A percentile compares a stretch with the other conserved stretches of the same genome.
phyloP scores from a whole-genome alignment of 1,140 invertebrate species.

The Arion vulgaris region DNA sequence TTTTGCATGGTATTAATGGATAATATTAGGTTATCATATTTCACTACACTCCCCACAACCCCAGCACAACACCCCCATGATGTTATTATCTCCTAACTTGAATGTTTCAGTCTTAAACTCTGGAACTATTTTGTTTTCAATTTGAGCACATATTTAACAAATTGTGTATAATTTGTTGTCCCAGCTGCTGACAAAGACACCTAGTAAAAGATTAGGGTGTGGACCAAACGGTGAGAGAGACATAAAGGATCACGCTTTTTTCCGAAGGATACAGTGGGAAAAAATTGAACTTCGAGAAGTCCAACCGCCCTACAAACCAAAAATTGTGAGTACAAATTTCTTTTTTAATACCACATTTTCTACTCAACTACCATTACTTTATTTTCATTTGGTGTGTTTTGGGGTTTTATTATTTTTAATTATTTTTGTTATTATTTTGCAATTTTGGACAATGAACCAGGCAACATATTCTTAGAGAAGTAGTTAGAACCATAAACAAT shows the following conservation, averaged over 20 bases:
- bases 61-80: too few species aligned
- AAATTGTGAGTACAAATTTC: conserved; percentile 85
- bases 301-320: conserved; percentile 98
- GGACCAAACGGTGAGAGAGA: conserved; percentile 88
- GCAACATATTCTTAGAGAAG: too few species aligned
- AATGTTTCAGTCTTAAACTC: too few species aligned
- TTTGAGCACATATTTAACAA: too few species aligned
- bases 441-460: not conserved
- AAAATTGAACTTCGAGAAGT: conserved; percentile 96
- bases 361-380: not conserved
- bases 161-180: conserved; percentile 38
- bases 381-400: not conserved
- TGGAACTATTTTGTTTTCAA: too few species aligned
- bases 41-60: too few species aligned
- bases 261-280: conserved; percentile 97
- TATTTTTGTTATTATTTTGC: not conserved
- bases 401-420: too few species aligned
- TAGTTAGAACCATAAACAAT: too few species aligned
- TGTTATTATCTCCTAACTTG: too few species aligned
- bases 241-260: conserved; percentile 95
- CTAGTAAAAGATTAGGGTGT: conserved; percentile 93
- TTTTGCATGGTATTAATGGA: too few species aligned
- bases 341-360: not conserved
- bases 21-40: too few species aligned
- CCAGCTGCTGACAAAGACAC: conserved; percentile 96